Evolutionary conservation across 2,888 invertebrate species (phyloP).

Genomic region (Spisula solida): DNA sequence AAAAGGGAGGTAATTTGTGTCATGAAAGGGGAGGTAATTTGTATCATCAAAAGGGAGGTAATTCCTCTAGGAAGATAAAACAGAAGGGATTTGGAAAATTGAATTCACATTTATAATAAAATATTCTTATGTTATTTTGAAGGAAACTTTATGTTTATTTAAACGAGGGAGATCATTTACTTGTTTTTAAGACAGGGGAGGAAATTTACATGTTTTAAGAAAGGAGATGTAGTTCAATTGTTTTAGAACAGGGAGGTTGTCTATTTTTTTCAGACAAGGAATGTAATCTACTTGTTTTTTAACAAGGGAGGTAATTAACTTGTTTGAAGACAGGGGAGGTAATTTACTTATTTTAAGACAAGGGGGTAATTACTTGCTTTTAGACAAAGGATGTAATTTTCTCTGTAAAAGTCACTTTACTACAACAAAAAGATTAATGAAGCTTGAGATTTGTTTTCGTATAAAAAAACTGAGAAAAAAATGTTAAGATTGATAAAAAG

Average conservation of each 20-base stretch:
- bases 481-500: conserved; percentile 17
- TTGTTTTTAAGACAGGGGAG: too few species aligned
- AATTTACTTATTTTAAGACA: background rate
- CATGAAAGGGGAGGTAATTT: background rate
- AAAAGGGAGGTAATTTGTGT: too few species aligned
- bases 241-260: too few species aligned
- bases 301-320: background rate
- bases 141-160: background rate
- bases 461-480: background rate
- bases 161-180: background rate
- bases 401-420: background rate
- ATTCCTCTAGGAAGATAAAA: background rate
- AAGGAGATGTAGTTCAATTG: too few species aligned
- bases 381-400: background rate
- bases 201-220: too few species aligned
- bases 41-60: background rate
- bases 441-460: background rate
- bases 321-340: background rate
- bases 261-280: too few species aligned
- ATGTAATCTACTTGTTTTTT: too few species aligned
- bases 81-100: too few species aligned
- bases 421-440: background rate
- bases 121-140: too few species aligned
- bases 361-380: too few species aligned
- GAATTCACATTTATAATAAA: too few species aligned